A percentile compares a stretch with the other conserved stretches of the same genome.
These are phyloP conservation scores for Lepilemur ruficaudatus DNA, from an alignment of 2,797 vertebrate genomes.

Conservation along the genomic window DNA sequence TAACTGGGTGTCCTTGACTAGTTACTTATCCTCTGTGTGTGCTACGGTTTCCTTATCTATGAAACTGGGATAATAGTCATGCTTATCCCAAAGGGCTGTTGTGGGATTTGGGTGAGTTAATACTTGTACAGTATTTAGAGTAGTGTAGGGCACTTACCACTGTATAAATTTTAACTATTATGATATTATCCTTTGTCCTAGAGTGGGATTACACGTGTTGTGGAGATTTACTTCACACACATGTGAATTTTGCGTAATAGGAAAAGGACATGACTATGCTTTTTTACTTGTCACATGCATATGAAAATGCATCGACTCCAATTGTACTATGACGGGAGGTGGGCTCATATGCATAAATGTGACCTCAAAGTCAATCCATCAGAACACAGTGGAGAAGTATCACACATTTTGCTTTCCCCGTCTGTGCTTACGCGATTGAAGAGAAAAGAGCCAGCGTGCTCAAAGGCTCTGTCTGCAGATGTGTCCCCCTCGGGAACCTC, in stretches of 20 bases:
- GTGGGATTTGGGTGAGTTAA: neutral
- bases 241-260: neutral
- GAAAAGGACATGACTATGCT: neutral
- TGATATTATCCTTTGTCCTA: neutral
- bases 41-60: neutral
- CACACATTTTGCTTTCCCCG: neutral
- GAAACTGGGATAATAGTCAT: neutral
- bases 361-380: neutral
- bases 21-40: neutral
- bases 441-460: neutral
- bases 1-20: neutral
- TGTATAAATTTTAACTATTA: neutral
- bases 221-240: neutral
- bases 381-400: neutral
- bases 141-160: neutral
- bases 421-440: neutral
- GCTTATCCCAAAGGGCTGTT: neutral
- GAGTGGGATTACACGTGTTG: neutral
- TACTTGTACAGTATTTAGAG: neutral
- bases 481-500: neutral
- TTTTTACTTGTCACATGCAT: neutral
- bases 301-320: neutral
- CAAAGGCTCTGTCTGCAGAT: accelerated
- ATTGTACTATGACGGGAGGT: too few relatives aligned
- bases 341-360: neutral